Evolutionary conservation across 2,888 invertebrate species (phyloP).

Genomic region (Nudaria mundana): DNA sequence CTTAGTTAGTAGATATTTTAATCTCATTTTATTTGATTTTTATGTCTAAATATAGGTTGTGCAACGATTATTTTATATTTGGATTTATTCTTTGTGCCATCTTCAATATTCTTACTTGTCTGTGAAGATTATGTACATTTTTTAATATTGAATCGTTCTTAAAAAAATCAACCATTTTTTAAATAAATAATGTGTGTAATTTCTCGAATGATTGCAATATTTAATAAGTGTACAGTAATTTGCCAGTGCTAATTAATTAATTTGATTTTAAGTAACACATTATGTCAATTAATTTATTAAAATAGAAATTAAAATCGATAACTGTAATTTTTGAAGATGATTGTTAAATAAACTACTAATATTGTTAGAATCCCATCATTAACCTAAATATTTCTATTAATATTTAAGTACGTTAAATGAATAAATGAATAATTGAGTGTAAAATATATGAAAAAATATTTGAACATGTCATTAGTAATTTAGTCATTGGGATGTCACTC

Average conservation of each 20-base stretch:
- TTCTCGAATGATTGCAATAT: not conserved
- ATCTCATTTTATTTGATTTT: slow-evolving; percentile 28
- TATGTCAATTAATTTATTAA: slow-evolving; percentile 50
- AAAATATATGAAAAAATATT: slow-evolving; percentile 37
- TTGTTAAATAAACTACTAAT: slow-evolving; percentile 13
- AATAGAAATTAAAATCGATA: slow-evolving; percentile 21
- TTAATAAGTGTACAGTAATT: slow-evolving; percentile 10
- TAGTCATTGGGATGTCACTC: slow-evolving; percentile 21
- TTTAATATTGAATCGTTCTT: slow-evolving; percentile 5
- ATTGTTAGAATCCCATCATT: slow-evolving; percentile 12
- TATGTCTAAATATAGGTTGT: slow-evolving; percentile 52
- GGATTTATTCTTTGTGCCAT: slow-evolving; percentile 32
- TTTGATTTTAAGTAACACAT: slow-evolving; percentile 28
- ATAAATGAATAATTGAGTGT: slow-evolving; percentile 28
- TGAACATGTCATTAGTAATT: slow-evolving; percentile 41
- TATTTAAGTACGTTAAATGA: slow-evolving; percentile 17
- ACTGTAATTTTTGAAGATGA: slow-evolving; percentile 17
- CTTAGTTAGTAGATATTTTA: slow-evolving; percentile 30
- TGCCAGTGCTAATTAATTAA: slow-evolving; percentile 29
- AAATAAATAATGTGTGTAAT: not conserved
- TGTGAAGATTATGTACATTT: slow-evolving; percentile 6
- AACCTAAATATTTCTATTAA: slow-evolving; percentile 8
- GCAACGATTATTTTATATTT: slow-evolving; percentile 46
- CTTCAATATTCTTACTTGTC: slow-evolving; percentile 18
- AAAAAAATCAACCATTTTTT: not conserved